phyloP scores from a whole-genome alignment of 2,888 invertebrate species.

The Polydrusus tereticollis region DNA sequence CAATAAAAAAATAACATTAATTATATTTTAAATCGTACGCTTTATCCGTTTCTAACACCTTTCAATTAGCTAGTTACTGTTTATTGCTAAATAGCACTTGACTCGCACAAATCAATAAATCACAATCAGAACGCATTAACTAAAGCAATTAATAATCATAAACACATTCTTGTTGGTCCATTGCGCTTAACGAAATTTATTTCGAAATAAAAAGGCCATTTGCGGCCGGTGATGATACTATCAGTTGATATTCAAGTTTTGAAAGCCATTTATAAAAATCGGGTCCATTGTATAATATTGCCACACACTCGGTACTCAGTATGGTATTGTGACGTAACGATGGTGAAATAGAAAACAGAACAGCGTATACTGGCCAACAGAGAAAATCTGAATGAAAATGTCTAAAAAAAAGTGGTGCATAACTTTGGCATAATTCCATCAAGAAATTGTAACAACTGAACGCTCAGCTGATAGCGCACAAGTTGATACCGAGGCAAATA shows the following conservation, averaged over 20 bases:
- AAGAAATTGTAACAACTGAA: no score
- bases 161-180: slow-evolving; percentile 17
- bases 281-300: slow-evolving; percentile 21
- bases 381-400: no score
- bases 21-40: background rate
- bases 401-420: no score
- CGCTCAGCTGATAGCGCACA: no score
- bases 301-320: slow-evolving; percentile 23
- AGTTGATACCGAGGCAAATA: no score
- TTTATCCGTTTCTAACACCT: slow-evolving; percentile 9
- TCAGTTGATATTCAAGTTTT: background rate
- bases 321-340: slow-evolving; percentile 2
- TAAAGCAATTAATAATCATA: slow-evolving; percentile 11
- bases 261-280: slow-evolving; percentile 15
- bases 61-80: slow-evolving; percentile 6
- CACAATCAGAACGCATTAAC: slow-evolving; percentile 20
- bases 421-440: no score
- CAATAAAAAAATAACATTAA: slow-evolving; percentile 2
- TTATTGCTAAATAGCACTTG: slow-evolving; percentile 21
- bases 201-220: slow-evolving; percentile 20
- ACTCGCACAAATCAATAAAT: slow-evolving; percentile 15
- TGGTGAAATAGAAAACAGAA: no score
- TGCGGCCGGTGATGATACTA: background rate
- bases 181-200: slow-evolving; percentile 12
- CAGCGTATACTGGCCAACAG: no score